Percentiles rank a stretch among this genome's conserved stretches.
phyloP scores from a whole-genome alignment of 1,140 invertebrate genomes.

The Cardiocondyla obscurior region DNA sequence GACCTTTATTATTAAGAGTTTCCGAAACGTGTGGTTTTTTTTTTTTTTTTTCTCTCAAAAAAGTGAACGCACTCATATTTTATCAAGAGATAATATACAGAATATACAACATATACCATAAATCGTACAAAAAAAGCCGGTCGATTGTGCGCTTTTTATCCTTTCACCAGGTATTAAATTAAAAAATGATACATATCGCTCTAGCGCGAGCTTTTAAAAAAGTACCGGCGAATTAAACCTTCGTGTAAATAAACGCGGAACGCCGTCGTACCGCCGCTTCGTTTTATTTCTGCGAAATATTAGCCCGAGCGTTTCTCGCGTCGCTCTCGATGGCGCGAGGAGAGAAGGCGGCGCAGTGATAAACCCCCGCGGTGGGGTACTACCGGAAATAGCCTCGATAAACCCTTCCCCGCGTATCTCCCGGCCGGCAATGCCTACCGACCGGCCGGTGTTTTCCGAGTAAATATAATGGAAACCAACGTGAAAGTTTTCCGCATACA shows the following conservation, averaged over 20 bases:
- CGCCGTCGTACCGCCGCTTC: background rate
- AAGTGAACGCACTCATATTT: background rate
- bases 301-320: slow-evolving; percentile 12
- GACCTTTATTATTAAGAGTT: background rate
- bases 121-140: background rate
- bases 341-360: background rate
- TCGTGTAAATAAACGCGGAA: slow-evolving; percentile 7
- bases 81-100: background rate
- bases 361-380: slow-evolving; percentile 32
- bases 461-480: slow-evolving; percentile 32
- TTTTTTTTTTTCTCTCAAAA: background rate
- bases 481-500: background rate
- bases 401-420: slow-evolving; percentile 18
- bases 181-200: background rate
- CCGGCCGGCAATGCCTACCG: background rate
- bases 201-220: background rate
- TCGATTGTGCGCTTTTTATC: background rate
- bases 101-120: background rate
- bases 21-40: background rate
- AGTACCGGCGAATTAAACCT: background rate
- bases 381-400: slow-evolving; percentile 46
- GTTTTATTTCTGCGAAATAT: slow-evolving; percentile 39
- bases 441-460: slow-evolving; percentile 28
- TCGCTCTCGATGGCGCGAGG: background rate
- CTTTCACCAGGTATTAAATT: background rate